Evolutionary conservation across 2,888 invertebrate species (phyloP).

Genomic region (Apodemia mormo): DNA sequence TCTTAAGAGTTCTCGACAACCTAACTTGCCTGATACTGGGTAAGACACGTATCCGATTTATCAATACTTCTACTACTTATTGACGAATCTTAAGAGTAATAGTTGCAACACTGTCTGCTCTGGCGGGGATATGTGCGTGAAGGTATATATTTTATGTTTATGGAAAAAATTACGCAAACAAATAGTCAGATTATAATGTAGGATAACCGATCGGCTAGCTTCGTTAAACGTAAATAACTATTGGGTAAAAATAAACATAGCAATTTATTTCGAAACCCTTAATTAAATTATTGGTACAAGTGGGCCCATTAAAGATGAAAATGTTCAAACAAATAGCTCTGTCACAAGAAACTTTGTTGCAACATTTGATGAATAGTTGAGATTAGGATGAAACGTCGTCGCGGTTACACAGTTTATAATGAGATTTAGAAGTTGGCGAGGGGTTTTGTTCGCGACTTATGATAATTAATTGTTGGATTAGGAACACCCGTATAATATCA

Average conservation of each 20-base stretch:
- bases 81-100: too few species aligned
- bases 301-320: constrained; percentile 16
- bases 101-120: too few species aligned
- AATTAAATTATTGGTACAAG: constrained; percentile 13
- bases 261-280: constrained; percentile 6
- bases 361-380: constrained; percentile 13
- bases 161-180: too few species aligned
- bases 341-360: constrained; percentile 10
- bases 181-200: not conserved
- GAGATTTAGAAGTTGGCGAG: constrained; percentile 14
- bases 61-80: too few species aligned
- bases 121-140: too few species aligned
- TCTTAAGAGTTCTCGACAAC: too few species aligned
- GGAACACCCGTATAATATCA: not conserved
- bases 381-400: constrained; percentile 12
- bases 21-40: too few species aligned
- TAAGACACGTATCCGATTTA: too few species aligned
- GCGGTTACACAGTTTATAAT: constrained; percentile 13
- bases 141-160: too few species aligned
- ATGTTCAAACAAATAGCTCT: constrained; percentile 17
- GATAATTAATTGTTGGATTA: constrained; percentile 12
- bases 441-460: not conserved
- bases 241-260: not conserved
- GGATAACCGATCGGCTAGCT: not conserved
- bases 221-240: not conserved